Evolutionary conservation across 2,797 vertebrate species (phyloP).

Genomic region (Tapera naevia): DNA sequence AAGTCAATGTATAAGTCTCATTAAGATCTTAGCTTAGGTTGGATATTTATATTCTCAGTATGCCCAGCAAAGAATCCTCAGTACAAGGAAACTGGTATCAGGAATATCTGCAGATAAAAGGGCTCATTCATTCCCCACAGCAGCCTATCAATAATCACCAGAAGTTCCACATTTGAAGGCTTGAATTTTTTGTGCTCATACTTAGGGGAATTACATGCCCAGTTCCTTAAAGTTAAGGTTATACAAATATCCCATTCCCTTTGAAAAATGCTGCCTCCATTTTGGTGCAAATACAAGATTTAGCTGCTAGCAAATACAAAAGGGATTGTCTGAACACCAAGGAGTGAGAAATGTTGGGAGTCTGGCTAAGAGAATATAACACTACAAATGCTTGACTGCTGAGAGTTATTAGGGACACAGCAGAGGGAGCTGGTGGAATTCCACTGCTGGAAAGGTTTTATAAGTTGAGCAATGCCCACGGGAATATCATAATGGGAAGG

Average conservation of each 20-base stretch:
- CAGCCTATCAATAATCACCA: neutral
- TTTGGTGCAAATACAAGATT: neutral
- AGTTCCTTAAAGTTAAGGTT: neutral
- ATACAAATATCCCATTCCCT: neutral
- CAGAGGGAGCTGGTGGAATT: neutral
- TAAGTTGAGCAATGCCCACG: neutral
- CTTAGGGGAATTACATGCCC: accelerated
- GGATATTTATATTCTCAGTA: neutral
- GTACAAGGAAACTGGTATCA: neutral
- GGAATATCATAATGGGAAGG: neutral
- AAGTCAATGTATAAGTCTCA: neutral
- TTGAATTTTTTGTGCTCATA: neutral
- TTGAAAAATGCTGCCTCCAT: neutral
- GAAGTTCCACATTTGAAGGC: neutral
- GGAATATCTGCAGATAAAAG: neutral
- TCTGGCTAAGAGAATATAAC: neutral
- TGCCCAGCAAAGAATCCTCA: neutral
- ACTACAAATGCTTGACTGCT: neutral
- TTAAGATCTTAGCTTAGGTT: neutral
- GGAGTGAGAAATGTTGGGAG: neutral
- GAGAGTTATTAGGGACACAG: neutral
- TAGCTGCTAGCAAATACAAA: neutral
- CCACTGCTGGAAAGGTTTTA: neutral
- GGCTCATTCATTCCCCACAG: neutral
- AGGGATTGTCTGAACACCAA: neutral